A percentile compares a stretch with the other conserved stretches of the same genome.
Evolutionary conservation across 2,888 invertebrate genomes (phyloP).

Genomic region (Sinohyriopsis cumingii): DNA sequence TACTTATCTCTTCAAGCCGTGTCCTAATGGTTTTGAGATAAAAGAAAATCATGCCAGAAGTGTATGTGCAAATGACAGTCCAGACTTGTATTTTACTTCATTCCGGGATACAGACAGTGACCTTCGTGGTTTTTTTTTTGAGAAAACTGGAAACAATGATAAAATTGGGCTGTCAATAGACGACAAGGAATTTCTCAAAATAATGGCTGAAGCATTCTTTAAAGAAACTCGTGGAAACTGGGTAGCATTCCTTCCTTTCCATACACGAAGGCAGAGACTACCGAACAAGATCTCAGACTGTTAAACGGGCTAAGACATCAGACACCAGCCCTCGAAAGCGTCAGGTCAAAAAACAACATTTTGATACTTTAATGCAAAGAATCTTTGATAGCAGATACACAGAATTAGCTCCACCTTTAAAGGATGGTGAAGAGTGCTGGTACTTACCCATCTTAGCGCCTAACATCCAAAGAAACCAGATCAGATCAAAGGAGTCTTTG

Average conservation of each 20-base stretch:
- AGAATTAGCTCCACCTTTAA: constrained; percentile 25
- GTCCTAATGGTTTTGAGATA: constrained; percentile 8
- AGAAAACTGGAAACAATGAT: constrained; percentile 7
- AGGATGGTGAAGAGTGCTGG: constrained; percentile 14
- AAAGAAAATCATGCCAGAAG: not conserved
- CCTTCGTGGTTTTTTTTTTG: constrained; percentile 1
- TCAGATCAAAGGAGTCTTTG: constrained; percentile 25
- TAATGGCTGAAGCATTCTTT: constrained; percentile 9
- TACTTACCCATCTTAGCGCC: constrained; percentile 28
- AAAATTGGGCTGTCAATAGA: constrained; percentile 10
- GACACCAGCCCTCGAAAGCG: constrained; percentile 1
- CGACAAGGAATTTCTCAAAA: constrained; percentile 11
- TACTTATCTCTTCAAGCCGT: constrained; percentile 9
- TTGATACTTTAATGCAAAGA: constrained; percentile 10
- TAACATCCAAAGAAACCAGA: constrained; percentile 11
- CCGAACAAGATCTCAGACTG: constrained; percentile 23
- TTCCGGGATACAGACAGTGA: not conserved
- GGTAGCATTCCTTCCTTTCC: constrained; percentile 24
- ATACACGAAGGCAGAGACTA: constrained; percentile 1
- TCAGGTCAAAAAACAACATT: constrained; percentile 1
- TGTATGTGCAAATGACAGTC: too few relatives aligned
- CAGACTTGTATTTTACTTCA: too few relatives aligned
- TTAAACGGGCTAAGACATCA: constrained; percentile 11
- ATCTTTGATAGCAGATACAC: constrained; percentile 19
- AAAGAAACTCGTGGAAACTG: constrained; percentile 13